Percentiles rank a stretch among this genome's conserved stretches.
phyloP scores from a whole-genome alignment of 2,113 vertebrate species.

The Erinaceus europaeus region DNA sequence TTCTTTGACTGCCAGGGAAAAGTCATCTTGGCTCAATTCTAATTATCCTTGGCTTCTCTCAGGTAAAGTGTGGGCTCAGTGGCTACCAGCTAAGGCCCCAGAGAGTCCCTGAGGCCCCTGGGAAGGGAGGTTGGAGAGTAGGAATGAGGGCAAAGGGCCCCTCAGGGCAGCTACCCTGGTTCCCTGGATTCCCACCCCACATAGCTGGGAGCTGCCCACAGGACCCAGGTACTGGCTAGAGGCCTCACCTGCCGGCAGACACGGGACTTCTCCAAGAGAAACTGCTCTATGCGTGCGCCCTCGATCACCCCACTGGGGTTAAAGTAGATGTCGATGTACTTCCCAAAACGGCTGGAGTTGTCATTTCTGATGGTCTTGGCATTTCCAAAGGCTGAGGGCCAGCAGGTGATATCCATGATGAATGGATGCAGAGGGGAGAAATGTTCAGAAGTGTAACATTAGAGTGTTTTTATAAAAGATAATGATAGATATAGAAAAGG shows the following conservation, averaged over 20 bases:
- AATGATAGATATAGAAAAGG: too few species aligned
- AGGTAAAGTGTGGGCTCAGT: not conserved
- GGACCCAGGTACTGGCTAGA: not conserved
- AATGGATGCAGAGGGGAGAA: not conserved
- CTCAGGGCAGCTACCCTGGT: not conserved
- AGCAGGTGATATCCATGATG: not conserved
- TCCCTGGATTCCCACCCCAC: not conserved
- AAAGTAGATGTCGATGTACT: conserved; percentile 95
- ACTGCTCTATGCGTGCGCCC: conserved; percentile 93
- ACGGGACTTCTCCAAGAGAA: conserved; percentile 96
- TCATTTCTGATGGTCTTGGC: conserved; percentile 96
- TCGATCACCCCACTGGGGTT: conserved; percentile 88
- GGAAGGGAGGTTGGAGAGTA: not conserved
- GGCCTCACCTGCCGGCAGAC: conserved; percentile 93
- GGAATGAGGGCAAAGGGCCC: not conserved
- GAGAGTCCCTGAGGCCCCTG: not conserved
- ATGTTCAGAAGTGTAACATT: too few species aligned
- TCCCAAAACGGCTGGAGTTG: conserved; percentile 98
- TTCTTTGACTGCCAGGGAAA: not conserved
- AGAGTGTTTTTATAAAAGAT: too few species aligned
- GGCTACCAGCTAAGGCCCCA: not conserved
- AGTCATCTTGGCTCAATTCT: not conserved
- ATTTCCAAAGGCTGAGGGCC: conserved; percentile 92
- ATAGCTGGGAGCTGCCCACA: not conserved
- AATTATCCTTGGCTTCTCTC: not conserved